Percentiles rank a stretch among this genome's conserved stretches.
Conservation (phyloP, 2,113 vertebrate species). For the Hiodon tergisus region DNA sequence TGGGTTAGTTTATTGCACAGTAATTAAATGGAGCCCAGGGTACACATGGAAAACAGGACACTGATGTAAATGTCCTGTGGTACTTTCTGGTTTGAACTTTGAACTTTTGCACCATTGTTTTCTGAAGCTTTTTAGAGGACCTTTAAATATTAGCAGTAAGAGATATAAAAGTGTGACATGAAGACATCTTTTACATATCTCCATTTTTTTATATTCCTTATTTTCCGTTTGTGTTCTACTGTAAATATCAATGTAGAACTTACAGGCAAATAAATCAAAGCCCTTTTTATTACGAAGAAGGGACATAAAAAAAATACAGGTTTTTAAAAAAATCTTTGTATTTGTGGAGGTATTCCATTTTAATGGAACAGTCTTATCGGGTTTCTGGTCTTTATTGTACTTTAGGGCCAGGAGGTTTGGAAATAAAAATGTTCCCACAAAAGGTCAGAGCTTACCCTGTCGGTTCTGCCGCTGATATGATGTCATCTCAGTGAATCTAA, state of each 20-base stretch:
- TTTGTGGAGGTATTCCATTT: background rate
- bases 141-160: background rate
- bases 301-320: background rate
- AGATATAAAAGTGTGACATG: background rate
- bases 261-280: background rate
- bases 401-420: background rate
- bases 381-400: background rate
- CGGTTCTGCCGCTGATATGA: background rate
- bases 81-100: too few relatives aligned
- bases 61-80: background rate
- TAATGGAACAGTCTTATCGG: background rate
- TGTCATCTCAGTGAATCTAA: background rate
- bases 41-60: background rate
- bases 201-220: background rate
- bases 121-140: too few relatives aligned
- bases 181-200: background rate
- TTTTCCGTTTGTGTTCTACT: background rate
- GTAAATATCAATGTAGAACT: conserved; percentile 13
- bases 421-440: background rate
- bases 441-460: background rate
- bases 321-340: background rate
- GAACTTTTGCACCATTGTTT: too few relatives aligned
- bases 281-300: background rate
- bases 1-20: too few relatives aligned
- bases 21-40: too few relatives aligned